Evolutionary conservation across 2,113 vertebrate genomes (phyloP).

Genomic region (Peromyscus polionotus): DNA sequence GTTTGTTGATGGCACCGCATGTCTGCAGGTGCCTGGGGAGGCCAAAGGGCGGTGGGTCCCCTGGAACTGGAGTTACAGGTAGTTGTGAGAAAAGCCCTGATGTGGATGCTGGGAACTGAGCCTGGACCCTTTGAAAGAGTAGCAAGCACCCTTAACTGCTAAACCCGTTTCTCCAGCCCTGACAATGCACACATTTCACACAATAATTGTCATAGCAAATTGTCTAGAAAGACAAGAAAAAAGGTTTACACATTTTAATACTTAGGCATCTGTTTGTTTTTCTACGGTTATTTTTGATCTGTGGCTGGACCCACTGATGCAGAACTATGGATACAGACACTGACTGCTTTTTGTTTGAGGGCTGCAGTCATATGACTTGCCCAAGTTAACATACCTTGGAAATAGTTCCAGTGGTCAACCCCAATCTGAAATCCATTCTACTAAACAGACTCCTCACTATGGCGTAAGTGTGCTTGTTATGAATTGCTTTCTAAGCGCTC

Average conservation of each 20-base stretch:
- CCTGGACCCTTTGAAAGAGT: background rate
- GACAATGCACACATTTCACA: background rate
- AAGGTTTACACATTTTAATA: background rate
- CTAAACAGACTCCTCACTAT: background rate
- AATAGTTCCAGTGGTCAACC: background rate
- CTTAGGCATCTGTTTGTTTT: background rate
- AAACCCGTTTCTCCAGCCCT: background rate
- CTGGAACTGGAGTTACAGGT: background rate
- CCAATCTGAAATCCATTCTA: conserved; percentile 5
- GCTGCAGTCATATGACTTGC: background rate
- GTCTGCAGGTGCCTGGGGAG: background rate
- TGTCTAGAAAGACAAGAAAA: background rate
- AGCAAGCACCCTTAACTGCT: background rate
- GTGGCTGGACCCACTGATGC: background rate
- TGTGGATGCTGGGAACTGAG: background rate
- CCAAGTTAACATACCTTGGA: background rate
- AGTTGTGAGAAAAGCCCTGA: background rate
- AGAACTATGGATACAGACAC: background rate
- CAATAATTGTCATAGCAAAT: background rate
- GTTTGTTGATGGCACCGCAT: no score
- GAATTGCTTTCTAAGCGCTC: conserved; percentile 3
- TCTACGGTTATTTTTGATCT: background rate
- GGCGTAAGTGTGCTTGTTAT: background rate
- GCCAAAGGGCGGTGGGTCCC: background rate
- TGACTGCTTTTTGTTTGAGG: background rate